Evolutionary conservation across 2,888 invertebrate species (phyloP), one percentile per base, ranked within the genome.

Genomic region (Platycheirus albimanus): DNA sequence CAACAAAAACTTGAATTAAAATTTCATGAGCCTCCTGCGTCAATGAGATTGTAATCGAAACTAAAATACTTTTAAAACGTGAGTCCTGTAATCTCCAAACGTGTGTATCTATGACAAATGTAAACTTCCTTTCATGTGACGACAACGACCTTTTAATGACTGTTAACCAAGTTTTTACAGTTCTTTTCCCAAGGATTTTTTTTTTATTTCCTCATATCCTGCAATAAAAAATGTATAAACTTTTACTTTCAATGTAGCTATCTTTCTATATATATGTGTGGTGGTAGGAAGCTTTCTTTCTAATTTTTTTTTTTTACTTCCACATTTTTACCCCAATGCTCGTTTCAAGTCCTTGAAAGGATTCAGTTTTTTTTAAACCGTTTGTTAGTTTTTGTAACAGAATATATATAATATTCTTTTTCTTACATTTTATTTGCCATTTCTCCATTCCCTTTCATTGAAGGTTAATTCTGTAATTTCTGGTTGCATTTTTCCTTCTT

Each of bases 391-490:
- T 47, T 79, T 79, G 79, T 79, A 74, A 69, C 72, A 72, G 77
- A 72, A 71, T 83, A 77, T 77, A 56, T 81, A 58, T 51, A 67
- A 38, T 41, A 24, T 33, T 33, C 24, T 15, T 43, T 64, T 70
- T 54, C 56, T 71, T 67, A 64, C 71, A 61, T 76, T 81, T 76
- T 66, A 58, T 76, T 76, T 70, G n/a, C 58, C 43, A 71, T 66
- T 76, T 63, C 52, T 69, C 72, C 78, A 78, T 78, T 83, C 83
- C 30, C 83, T 83, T 83, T 83, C 78, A 78, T 78, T 78, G 83
- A 83, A 83, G 83, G 83, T 83, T 83, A 83, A 83, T 83, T 83
- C 78, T 78, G 83, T 83, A 83, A 83, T 83, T 83, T 83, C 83
- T 83, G 83, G 78, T 83, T 83, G 83, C 78, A 83, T 54, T 83